Conservation (phyloP, 2,797 vertebrate species). For the Hypotaenidia okinawae region DNA sequence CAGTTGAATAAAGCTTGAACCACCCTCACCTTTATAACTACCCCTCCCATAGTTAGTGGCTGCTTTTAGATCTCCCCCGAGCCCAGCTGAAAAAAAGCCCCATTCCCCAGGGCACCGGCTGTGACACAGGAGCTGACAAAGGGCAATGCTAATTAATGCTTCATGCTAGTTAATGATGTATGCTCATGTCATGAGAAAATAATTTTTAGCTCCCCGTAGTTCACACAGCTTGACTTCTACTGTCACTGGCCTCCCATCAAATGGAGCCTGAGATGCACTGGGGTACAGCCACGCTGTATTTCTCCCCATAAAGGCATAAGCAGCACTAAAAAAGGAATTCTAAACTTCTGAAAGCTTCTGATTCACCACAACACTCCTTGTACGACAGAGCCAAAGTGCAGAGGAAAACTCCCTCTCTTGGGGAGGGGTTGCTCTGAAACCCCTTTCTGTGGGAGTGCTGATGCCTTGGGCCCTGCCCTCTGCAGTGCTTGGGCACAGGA, state of each 20-base stretch:
- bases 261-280: fast-evolving
- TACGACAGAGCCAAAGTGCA: not conserved
- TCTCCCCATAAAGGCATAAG: not conserved
- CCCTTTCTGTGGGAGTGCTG: fast-evolving
- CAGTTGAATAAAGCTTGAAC: not conserved
- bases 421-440: fast-evolving
- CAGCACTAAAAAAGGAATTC: not conserved
- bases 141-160: not conserved
- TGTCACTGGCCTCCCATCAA: fast-evolving
- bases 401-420: not conserved
- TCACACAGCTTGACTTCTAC: not conserved
- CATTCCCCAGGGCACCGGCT: fast-evolving
- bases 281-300: fast-evolving
- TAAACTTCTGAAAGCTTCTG: not conserved
- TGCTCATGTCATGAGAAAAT: not conserved
- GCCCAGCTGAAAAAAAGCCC: not conserved
- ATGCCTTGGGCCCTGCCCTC: no score
- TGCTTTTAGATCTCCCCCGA: not conserved
- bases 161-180: not conserved
- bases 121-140: not conserved
- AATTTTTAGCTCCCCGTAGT: not conserved
- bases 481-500: no score
- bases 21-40: not conserved
- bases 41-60: not conserved
- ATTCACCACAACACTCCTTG: not conserved